A percentile compares a stretch with the other conserved stretches of the same genome.
These are phyloP conservation scores for Aphelocoma californica DNA, from an alignment of 2,797 vertebrate genomes.

Conservation along the genomic window DNA sequence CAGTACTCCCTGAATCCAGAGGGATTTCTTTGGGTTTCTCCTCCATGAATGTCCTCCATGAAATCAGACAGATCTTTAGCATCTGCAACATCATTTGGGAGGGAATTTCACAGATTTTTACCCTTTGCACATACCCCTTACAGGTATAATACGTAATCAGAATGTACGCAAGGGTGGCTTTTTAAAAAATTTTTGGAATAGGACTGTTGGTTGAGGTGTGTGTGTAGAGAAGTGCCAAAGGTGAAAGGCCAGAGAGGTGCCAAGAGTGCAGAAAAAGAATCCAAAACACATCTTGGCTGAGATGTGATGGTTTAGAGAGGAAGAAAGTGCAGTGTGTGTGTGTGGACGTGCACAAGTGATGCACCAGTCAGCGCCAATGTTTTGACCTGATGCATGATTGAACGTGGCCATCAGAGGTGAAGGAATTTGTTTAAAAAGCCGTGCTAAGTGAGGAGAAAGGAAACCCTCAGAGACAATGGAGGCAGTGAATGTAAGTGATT, in stretches of 20 bases:
- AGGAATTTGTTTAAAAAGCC: constrained; percentile 15
- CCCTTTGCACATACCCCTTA: neutral
- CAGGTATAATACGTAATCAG: neutral
- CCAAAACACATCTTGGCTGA: neutral
- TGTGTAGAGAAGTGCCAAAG: neutral
- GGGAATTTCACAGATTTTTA: neutral
- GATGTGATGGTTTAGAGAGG: neutral
- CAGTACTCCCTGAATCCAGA: neutral
- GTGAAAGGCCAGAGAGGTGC: neutral
- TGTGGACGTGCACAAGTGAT: neutral
- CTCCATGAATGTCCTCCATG: neutral
- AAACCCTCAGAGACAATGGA: neutral
- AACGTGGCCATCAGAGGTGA: neutral
- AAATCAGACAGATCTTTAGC: neutral
- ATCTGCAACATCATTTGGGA: neutral
- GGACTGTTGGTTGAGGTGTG: neutral
- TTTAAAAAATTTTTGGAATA: neutral
- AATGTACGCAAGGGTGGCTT: neutral
- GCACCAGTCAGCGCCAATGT: neutral
- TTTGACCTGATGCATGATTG: neutral
- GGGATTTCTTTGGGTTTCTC: neutral
- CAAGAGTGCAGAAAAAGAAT: neutral
- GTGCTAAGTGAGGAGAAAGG: neutral
- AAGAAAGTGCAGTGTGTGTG: neutral
- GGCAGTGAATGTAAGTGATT: neutral